Evolutionary conservation across 2,888 invertebrate genomes (phyloP), one percentile per base, ranked within the genome.

Genomic region (Callosobruchus maculatus): DNA sequence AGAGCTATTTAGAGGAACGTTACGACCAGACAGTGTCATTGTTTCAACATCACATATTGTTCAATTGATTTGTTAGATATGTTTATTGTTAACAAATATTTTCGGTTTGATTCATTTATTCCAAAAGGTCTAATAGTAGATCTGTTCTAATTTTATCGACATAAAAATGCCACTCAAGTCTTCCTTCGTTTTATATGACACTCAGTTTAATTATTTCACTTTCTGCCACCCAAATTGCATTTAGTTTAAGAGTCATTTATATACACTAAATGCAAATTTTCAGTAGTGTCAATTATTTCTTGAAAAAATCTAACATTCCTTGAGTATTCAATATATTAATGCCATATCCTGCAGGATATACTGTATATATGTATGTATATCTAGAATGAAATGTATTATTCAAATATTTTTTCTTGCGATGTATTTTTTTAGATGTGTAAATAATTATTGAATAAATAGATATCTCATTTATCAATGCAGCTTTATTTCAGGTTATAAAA

Each of bases 371-470:
- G 86, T 86, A 86, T 87, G 87, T 87, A 86, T 84, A 87, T 86
- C 84, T 86, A 86, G 85, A 86, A 84, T 85, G 83, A 84, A 85
- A 80, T 85, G 82, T 82, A 84, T 83, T 80, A 82, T 83, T 84
- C 85, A 85, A 83, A 84, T 84, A 86, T 68, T 86, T 86, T 86
- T 85, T 85, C 86, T 85, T 87, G 86, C 84, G 86, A 86, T 86
- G 86, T 87, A 87, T 87, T 87, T 87, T 87, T 87, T 86, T 86
- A 86, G 85, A 86, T 85, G 83, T 86, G 85, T 86, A 85, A 83
- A 86, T 86, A 85, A 79, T 82, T 84, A 81, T 83, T 79, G 49
- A 83, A 81, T 80, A 82, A 79, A 82, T 81, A 81, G 79, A 78
- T 82, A 80, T 78, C 74, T 76, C 49, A 49, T 49, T 49, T 49